phyloP scores from a whole-genome alignment of 2,888 invertebrate genomes.

The Matsumyia berberina region DNA sequence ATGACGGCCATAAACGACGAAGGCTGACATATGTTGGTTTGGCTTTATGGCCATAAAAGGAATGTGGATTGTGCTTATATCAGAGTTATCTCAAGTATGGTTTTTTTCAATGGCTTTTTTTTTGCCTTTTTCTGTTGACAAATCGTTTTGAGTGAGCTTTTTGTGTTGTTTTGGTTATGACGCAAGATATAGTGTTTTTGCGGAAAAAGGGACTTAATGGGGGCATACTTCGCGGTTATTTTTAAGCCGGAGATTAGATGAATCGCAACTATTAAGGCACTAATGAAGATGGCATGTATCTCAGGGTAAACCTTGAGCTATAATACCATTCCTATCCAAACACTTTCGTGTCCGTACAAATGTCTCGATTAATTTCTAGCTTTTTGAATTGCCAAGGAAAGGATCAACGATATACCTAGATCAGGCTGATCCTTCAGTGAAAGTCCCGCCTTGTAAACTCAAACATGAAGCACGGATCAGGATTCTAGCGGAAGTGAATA shows the following conservation, averaged over 20 bases:
- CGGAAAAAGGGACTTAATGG: neutral
- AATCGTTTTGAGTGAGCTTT: slow-evolving; percentile 14
- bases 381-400: too few relatives aligned
- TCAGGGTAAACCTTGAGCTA: too few relatives aligned
- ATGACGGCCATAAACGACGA: slow-evolving; percentile 57
- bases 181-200: slow-evolving; percentile 10
- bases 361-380: too few relatives aligned
- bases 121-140: slow-evolving; percentile 11
- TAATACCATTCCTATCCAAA: too few relatives aligned
- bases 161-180: slow-evolving; percentile 15
- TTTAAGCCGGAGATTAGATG: neutral
- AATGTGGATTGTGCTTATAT: slow-evolving; percentile 48
- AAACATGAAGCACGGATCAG: too few relatives aligned
- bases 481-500: too few relatives aligned
- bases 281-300: too few relatives aligned
- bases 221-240: neutral
- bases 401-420: too few relatives aligned
- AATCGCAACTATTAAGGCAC: too few relatives aligned
- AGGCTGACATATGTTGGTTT: slow-evolving; percentile 40
- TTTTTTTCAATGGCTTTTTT: neutral
- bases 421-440: too few relatives aligned
- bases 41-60: slow-evolving; percentile 19
- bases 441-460: too few relatives aligned
- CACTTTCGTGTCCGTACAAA: too few relatives aligned
- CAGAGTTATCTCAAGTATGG: slow-evolving; percentile 1